Evolutionary conservation across 2,113 vertebrate genomes (phyloP), one percentile per base, ranked within the genome.

Genomic region (Cephalopholis sonnerati): DNA sequence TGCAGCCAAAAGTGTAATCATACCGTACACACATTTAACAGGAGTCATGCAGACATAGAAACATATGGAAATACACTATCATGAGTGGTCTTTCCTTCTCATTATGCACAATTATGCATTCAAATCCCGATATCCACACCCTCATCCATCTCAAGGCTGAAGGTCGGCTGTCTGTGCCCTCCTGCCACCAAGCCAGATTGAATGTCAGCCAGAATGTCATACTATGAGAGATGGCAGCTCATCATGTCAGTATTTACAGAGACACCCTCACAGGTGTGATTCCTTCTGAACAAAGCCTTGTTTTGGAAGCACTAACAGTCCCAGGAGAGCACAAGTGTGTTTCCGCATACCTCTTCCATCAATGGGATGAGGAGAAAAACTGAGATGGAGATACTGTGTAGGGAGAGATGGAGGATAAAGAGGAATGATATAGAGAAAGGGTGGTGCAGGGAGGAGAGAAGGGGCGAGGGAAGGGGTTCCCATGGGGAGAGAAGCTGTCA

Each of bases 401-500:
- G 55, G 89, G 65, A 87, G 79, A 83, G 84, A 79, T 78, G 68
- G 83, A 88, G 87, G 81, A 90, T 85, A 75, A 87, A 84, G 83
- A 83, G 76, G 74, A 90, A 81, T 72, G 74, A 77, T 89, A 86
- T 73, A 82, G 85, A 76, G 74, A 76, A 83, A 85, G 83, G 84
- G 63, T 74, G 87, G 59, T 78, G 87, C 76, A 65, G 39, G 71
- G 81, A 73, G 84, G 81, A 90, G 82, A 62, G 86, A 87, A 84
- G 82, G 80, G 89, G 85, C 29, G 83, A 88, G 81, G 83, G 76
- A 87, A 77, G 84, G 81, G 83, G 84, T 84, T 92, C 90, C 88
- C 91, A 90, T 85, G 90, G 87, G 91, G 80, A 89, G 91, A 87
- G 86, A 81, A 94, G 91, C 92, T 94, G 94, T 95, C 94, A 94